These are phyloP conservation scores for Hippoglossus hippoglossus DNA, from an alignment of 2,797 vertebrate genomes.

Conservation along the genomic window DNA sequence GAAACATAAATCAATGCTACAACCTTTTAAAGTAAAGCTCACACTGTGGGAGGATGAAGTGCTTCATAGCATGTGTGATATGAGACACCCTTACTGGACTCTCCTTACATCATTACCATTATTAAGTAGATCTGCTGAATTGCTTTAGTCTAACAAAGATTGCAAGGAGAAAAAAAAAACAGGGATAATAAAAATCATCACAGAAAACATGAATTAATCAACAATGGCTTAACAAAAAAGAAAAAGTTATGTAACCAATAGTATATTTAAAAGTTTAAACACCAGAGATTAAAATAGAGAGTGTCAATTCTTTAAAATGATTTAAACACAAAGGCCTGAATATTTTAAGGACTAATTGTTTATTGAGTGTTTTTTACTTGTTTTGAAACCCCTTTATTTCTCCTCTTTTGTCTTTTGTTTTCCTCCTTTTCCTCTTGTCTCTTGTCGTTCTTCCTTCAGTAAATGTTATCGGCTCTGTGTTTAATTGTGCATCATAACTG, in stretches of 20 bases:
- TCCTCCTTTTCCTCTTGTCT: neutral
- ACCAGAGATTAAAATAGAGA: slow-evolving; percentile 10
- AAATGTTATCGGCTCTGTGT: neutral
- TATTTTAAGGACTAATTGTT: neutral
- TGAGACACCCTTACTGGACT: neutral
- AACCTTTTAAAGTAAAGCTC: slow-evolving; percentile 41
- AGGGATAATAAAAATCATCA: neutral
- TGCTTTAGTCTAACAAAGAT: slow-evolving; percentile 7
- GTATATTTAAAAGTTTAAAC: slow-evolving; percentile 21
- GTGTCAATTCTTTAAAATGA: slow-evolving; percentile 10
- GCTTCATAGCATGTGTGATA: slow-evolving; percentile 8
- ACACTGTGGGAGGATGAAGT: neutral
- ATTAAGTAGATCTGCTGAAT: slow-evolving; percentile 9
- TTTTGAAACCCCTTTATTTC: neutral
- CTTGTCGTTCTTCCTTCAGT: neutral
- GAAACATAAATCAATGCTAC: slow-evolving; percentile 59
- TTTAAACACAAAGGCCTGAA: slow-evolving; percentile 8
- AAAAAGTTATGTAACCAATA: slow-evolving; percentile 33
- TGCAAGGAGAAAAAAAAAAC: slow-evolving; percentile 22
- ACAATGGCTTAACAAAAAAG: neutral
- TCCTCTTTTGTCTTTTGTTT: neutral
- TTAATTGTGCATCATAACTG: slow-evolving; percentile 7
- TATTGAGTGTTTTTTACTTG: neutral
- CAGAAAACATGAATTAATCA: slow-evolving; percentile 23
- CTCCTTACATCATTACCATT: slow-evolving; percentile 5